Conservation (phyloP, 2,797 vertebrate species). For the Rhabdophis nuchalis region DNA sequence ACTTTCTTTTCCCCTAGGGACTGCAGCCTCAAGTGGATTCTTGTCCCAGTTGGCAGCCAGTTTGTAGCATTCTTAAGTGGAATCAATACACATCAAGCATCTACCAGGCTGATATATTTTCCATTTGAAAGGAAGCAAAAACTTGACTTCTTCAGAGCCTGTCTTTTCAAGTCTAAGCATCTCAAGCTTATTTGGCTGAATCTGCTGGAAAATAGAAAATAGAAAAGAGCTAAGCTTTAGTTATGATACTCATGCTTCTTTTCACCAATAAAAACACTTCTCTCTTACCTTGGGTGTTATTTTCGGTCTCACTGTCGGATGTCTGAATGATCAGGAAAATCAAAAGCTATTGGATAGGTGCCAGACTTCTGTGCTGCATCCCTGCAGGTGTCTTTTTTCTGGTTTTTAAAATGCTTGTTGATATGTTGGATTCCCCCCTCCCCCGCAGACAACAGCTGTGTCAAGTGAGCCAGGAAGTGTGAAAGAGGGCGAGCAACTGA, state of each 20-base stretch:
- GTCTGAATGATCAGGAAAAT: not conserved
- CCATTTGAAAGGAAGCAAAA: not conserved
- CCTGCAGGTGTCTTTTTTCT: not conserved
- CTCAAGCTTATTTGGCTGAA: not conserved
- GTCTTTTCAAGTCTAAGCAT: not conserved
- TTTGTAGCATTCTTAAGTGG: not conserved
- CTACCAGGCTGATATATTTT: conserved; percentile 1
- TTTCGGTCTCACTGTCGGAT: not conserved
- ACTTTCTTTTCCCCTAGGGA: not conserved
- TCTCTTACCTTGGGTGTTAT: not conserved
- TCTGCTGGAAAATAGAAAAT: not conserved
- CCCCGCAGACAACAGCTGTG: not conserved
- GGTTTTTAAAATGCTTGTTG: not conserved
- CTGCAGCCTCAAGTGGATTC: not conserved
- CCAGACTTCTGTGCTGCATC: not conserved
- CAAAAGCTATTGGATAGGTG: not conserved
- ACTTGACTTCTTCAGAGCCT: conserved; percentile 6
- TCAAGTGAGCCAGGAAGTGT: not conserved
- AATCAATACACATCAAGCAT: not conserved
- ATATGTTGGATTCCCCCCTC: not conserved
- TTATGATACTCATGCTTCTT: not conserved
- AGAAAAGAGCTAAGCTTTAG: not conserved
- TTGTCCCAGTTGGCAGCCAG: conserved; percentile 1
- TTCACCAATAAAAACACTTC: not conserved
- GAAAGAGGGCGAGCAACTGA: not conserved